Evolutionary conservation across 2,888 invertebrate species (phyloP), one percentile per base, ranked within the genome.

Genomic region (Ganaspis brasiliensis): DNA sequence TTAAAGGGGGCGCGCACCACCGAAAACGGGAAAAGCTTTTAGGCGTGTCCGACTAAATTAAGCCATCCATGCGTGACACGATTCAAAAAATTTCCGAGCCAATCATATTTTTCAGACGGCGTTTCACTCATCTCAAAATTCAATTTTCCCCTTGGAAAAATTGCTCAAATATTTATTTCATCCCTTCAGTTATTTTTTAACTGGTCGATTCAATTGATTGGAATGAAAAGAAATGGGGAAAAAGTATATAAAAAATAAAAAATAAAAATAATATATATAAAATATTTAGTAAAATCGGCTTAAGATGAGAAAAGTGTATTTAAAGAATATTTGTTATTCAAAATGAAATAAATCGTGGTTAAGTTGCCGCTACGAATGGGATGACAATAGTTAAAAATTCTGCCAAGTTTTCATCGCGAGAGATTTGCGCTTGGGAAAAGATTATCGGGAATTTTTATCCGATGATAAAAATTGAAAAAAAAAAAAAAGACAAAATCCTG

Each of bases 1-100:
- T 52, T 52, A 67, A 74, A 81, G 63, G 57, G 72, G 61, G 74
- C 74, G 75, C 37, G 16, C 37, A 45, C 19, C 2, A 74, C 49
- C 19, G 35, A 37, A 63, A 63, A 63, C 63, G 40, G 77, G 77
- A 81, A 81, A 82, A 82, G 81, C 81, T 80, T 73, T 80, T 80
- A 75, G 76, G 79, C 79, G 77, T 77, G 79, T 77, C 76, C 74
- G 77, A 74, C 74, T 76, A 72, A 76, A 77, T 80, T 79, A 77
- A 82, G 79, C 78, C 80, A 79, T 80, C 67, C 67, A 40, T 40
- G 67, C 40, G 67, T 67, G 10, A 52, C n/a, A n/a, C 24, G 45
- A 67, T 67, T 67, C 45, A 12, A 67, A 67, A 67, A 67, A 67
- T 45, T 67, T 24, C n/a, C 12, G 67, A 67, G 45, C 19, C 45